Base-by-base conservation (phyloP, 1,140 invertebrate species). In the Eurosta solidaginis region DNA sequence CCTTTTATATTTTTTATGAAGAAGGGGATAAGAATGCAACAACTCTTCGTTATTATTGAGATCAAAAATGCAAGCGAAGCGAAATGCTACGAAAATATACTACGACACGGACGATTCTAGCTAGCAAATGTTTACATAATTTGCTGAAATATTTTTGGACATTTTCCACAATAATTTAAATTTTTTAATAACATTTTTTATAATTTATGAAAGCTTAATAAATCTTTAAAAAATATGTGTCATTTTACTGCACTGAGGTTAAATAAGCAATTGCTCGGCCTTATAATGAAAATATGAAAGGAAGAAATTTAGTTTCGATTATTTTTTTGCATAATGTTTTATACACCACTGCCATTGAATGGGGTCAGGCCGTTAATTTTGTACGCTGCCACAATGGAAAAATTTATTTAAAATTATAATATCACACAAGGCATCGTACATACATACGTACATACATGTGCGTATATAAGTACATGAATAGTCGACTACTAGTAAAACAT, bases 351-450 rank as follows among this genome's bases (percentile, higher is more conserved):
- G 27, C 29, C 59, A 68, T 17, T 33, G 36, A 68, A 68, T 33
- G 33, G 59, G 59, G 59, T 68, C 59, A 68, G 59, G 36, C 59
- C 59, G 59, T 68, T 68, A 68, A 68, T 68, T 68, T 68, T 68
- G 59, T n/a, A 42, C 14, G 59, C 59, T 68, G 59, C 33, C 45
- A 68, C 59, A 68, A 42, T 68, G n/a, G 59, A 36, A 22, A 68
- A 68, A 40, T 20, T 36, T 68, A 40, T 68, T 68, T 68, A 40
- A 68, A 68, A 68, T 68, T 68, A 68, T 68, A 68, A 68, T n/a
- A n/a, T n/a, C 59, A 33, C 33, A 68, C 59, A 17, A 52, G 3
- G 49, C 9, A 40, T 29, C n/a, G 12, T 40, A n/a, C 59, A 40
- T 4, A 33, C 20, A 33, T 68, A 14, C 17, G 33, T 20, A 68